Base-by-base conservation (phyloP, 92 coral and sea anemone species). In the Phenganax stokvisi region DNA sequence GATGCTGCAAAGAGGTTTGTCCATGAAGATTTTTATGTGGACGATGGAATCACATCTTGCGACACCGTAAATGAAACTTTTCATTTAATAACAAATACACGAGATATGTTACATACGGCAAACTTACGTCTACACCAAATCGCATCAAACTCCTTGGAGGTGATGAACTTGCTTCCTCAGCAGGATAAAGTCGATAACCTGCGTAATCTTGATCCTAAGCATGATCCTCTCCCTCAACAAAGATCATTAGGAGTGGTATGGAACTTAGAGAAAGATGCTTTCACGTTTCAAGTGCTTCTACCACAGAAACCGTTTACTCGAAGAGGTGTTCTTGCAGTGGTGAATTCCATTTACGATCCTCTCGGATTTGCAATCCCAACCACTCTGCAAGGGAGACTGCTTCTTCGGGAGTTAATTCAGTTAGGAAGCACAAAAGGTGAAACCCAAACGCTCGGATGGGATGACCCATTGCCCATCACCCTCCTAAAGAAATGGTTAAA, bases 261-360 rank as follows among this genome's bases (percentile, higher is more conserved):
- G 86, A 71, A 83, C 76, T 44, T 83, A 10, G 74, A 61, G 51
- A 73, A 67, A 54, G 85, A 83, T 13, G 27, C 61, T 10, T 84
- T 84, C 63, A 75, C 87, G 28, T 84, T 84, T 54, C 54, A 84
- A 44, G 84, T 84, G 51, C 55, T 56, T 25, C 72, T 76, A 11
- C 87, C 67, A 10, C 57, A 84, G 37, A 84, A 84, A 75, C 87
- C 83, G 30, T 77, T 84, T 70, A 84, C 87, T 5, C 70, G 83
- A 13, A 84, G 83, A 77, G 83, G 83, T n/a, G 86, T 84, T 51
- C 86, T 84, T 10, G 70, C 87, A 10, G 57, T 84, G 15, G 82
- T 84, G 12, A 84, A 84, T 70, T 84, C 83, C 64, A 84, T 77
- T 53, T 77, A 84, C 55, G 78, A 77, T 61, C 87, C 87, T 47